Evolutionary conservation across 2,888 invertebrate genomes (phyloP).

Genomic region (Plebejus anna): DNA sequence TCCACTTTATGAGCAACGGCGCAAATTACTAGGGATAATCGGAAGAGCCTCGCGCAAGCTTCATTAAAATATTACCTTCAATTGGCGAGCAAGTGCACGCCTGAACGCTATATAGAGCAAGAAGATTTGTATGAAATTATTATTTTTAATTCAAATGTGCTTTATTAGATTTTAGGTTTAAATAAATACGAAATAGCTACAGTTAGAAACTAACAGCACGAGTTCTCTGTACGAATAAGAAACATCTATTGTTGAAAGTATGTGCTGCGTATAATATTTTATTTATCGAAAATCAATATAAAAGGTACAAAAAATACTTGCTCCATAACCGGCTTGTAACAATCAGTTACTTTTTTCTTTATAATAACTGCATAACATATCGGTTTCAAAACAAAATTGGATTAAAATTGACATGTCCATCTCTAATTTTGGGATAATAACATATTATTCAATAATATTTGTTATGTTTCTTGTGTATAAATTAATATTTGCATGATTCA

Average conservation of each 20-base stretch:
- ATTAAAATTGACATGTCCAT: too few relatives aligned
- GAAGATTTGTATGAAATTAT: not conserved
- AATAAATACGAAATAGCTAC: too few relatives aligned
- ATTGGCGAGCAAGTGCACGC: slow-evolving; percentile 37
- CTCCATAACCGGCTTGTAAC: too few relatives aligned
- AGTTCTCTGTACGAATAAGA: too few relatives aligned
- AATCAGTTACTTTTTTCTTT: too few relatives aligned
- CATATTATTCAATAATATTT: too few relatives aligned
- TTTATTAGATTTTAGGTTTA: not conserved
- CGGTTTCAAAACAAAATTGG: too few relatives aligned
- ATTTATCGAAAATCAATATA: not conserved
- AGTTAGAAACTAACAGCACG: too few relatives aligned
- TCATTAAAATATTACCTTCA: slow-evolving; percentile 38
- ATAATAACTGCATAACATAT: too few relatives aligned
- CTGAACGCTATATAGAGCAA: slow-evolving; percentile 33
- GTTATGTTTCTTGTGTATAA: too few relatives aligned
- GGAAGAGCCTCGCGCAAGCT: slow-evolving; percentile 31
- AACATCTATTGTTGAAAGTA: not conserved
- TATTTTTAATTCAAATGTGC: not conserved
- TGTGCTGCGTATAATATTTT: not conserved
- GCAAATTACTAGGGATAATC: slow-evolving; percentile 36
- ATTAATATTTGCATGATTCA: too few relatives aligned
- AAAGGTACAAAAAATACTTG: not conserved
- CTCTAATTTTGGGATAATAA: too few relatives aligned
- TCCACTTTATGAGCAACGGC: slow-evolving; percentile 34